Conservation (phyloP, 2,888 invertebrate species). For the Phyto melanocephala region DNA sequence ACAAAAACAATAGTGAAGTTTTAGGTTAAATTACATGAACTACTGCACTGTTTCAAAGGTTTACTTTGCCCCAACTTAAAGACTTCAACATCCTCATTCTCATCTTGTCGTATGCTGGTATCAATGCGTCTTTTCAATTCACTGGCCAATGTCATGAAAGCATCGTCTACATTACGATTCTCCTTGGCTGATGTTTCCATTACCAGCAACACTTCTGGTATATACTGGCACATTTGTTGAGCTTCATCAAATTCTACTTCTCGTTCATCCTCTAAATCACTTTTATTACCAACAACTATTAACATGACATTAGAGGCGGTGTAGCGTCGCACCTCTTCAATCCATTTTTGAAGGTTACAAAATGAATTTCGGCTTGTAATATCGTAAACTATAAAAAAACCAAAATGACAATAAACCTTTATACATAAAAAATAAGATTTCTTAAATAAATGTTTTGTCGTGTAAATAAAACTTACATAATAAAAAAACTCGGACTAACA, state of each 20-base stretch:
- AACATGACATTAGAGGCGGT: conserved; percentile 95
- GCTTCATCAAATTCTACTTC: conserved; percentile 93
- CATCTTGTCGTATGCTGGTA: conserved; percentile 81
- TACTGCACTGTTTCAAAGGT: conserved; percentile 83
- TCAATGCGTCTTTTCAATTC: conserved; percentile 93
- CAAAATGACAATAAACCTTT: too few species aligned
- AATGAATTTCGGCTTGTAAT: conserved; percentile 96
- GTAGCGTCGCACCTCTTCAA: conserved; percentile 96
- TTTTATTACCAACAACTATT: conserved; percentile 95
- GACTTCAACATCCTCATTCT: conserved; percentile 81
- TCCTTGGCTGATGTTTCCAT: conserved; percentile 95
- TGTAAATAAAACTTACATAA: too few species aligned
- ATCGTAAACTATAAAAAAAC: conserved; percentile 87
- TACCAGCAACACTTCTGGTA: conserved; percentile 91
- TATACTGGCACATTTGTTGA: conserved; percentile 90
- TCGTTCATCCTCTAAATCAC: conserved; percentile 88
- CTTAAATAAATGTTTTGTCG: too few species aligned
- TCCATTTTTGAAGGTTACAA: conserved; percentile 94
- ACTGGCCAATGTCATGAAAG: conserved; percentile 90
- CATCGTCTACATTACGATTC: conserved; percentile 93
- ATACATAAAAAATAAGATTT: too few species aligned
- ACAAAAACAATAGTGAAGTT: not conserved
- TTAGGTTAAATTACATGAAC: conserved; percentile 80
- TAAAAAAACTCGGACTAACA: too few species aligned
- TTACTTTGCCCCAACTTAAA: conserved; percentile 86